These are phyloP conservation scores for Sebastes diaconus DNA, from an alignment of 2,797 vertebrate species.

Conservation along the genomic window DNA sequence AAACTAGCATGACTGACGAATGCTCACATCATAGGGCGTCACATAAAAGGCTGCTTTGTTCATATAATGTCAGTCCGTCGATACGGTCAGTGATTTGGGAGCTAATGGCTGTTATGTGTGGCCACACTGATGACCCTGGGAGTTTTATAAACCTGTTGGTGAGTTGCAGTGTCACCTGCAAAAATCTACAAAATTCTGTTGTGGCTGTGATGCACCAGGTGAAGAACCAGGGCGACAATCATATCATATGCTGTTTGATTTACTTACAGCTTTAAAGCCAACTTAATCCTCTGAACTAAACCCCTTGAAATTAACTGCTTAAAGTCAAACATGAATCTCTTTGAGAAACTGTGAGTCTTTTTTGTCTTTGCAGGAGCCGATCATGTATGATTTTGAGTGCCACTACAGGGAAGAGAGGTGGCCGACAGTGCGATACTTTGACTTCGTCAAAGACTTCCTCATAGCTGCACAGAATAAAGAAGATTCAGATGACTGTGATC, in stretches of 20 bases:
- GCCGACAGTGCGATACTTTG: constrained; percentile 79
- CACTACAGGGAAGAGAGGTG: constrained; percentile 80
- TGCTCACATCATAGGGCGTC: neutral
- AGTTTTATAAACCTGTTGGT: too few relatives aligned
- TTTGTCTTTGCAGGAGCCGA: constrained; percentile 62
- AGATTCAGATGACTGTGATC: constrained; percentile 72
- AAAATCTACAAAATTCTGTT: neutral
- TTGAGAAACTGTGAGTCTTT: neutral
- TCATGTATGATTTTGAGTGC: constrained; percentile 82
- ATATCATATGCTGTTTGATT: neutral
- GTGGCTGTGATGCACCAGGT: neutral
- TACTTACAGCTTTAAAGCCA: neutral
- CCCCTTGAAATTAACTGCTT: neutral
- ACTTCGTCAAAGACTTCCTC: constrained; percentile 81
- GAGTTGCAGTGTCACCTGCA: neutral
- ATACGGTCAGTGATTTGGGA: neutral
- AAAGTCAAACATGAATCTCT: neutral
- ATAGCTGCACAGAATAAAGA: constrained; percentile 69
- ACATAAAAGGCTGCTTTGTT: neutral
- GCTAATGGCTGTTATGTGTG: neutral
- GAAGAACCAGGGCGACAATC: too few relatives aligned
- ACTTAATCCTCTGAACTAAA: neutral
- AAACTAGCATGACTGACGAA: neutral
- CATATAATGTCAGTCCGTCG: neutral
- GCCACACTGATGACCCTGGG: neutral